Percentiles rank a stretch among this genome's conserved stretches.
These are phyloP conservation scores for Antrozous pallidus DNA, from an alignment of 2,797 vertebrate species.

Conservation along the genomic window DNA sequence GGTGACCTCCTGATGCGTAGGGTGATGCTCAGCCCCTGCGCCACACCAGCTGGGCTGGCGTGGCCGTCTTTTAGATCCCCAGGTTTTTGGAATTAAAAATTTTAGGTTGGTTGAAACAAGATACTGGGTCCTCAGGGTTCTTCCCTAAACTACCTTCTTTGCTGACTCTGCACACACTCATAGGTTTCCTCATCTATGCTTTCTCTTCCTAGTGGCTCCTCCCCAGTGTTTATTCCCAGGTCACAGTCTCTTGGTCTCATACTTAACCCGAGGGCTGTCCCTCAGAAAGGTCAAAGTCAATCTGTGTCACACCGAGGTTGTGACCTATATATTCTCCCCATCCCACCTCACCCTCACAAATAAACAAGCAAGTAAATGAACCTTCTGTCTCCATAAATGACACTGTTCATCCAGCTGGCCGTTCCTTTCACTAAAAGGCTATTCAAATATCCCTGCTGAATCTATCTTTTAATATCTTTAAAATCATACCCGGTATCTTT, in stretches of 20 bases:
- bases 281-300: no score
- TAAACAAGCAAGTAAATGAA: not conserved
- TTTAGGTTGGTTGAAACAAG: not conserved
- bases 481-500: fast-evolving
- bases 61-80: not conserved
- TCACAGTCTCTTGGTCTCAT: not conserved
- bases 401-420: not conserved
- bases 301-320: not conserved
- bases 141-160: not conserved
- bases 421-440: not conserved
- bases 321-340: fast-evolving
- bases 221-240: not conserved
- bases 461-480: not conserved
- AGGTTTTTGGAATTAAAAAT: not conserved
- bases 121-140: not conserved
- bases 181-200: not conserved
- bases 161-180: fast-evolving
- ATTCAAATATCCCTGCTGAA: not conserved
- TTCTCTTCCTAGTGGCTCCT: not conserved
- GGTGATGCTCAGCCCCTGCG: no score
- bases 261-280: not conserved
- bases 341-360: not conserved
- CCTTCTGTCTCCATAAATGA: not conserved
- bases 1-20: no score
- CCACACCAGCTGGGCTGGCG: not conserved